Conservation (phyloP, 2,113 vertebrate species). For the Leptodactylus fuscus region DNA sequence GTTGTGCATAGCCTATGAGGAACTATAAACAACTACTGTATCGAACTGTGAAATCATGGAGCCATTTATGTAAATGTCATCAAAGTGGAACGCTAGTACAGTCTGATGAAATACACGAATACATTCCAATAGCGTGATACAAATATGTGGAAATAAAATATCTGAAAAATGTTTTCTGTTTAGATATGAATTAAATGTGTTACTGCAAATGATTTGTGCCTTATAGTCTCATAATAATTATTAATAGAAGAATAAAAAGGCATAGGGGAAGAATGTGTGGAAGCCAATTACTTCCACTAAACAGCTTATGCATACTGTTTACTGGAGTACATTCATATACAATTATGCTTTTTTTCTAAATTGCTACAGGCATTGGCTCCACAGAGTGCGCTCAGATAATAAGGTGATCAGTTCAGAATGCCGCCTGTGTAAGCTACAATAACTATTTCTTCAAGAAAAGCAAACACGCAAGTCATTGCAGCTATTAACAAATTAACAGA, state of each 20-base stretch:
- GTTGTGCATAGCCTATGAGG: no score
- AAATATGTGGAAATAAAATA: slow-evolving; percentile 13
- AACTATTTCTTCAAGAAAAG: slow-evolving; percentile 48
- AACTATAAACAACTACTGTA: no score
- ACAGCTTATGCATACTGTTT: slow-evolving; percentile 52
- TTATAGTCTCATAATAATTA: slow-evolving; percentile 23
- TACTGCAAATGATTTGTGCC: slow-evolving; percentile 1
- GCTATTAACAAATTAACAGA: slow-evolving; percentile 38
- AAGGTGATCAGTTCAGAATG: slow-evolving; percentile 54
- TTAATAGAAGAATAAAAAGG: slow-evolving; percentile 37
- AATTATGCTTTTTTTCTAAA: slow-evolving; percentile 48
- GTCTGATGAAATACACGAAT: not conserved
- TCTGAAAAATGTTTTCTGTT: not conserved
- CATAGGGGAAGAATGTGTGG: slow-evolving; percentile 37
- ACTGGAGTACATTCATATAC: slow-evolving; percentile 50
- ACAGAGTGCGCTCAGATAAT: slow-evolving; percentile 46
- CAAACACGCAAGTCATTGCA: slow-evolving; percentile 35
- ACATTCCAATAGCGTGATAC: not conserved
- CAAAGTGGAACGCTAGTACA: not conserved
- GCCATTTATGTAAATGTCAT: not conserved
- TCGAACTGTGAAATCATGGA: not conserved
- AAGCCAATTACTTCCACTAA: slow-evolving; percentile 52
- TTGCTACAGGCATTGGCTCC: slow-evolving; percentile 47
- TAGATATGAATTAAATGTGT: not conserved
- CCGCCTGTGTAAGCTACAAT: slow-evolving; percentile 27